Evolutionary conservation across 2,113 vertebrate genomes (phyloP).

Genomic region (Zosterops hypoxanthus): DNA sequence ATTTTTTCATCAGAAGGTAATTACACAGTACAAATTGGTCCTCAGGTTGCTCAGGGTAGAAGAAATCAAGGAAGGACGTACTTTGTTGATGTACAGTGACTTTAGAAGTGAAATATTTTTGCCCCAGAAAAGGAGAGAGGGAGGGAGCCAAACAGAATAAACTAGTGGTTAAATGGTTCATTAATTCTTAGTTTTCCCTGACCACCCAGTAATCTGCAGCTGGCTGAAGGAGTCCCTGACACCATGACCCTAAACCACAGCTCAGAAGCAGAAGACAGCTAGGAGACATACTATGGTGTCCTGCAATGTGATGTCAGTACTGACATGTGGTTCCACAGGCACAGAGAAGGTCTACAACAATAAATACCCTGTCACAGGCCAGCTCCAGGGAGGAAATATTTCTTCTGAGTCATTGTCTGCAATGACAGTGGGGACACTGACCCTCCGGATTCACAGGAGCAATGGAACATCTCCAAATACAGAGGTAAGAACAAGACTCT

Average conservation of each 20-base stretch:
- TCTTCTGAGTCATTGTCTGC: constrained; percentile 68
- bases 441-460: constrained; percentile 69
- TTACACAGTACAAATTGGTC: background rate
- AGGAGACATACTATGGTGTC: constrained; percentile 63
- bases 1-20: background rate
- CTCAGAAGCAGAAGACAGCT: constrained; percentile 54
- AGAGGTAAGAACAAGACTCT: constrained; percentile 28
- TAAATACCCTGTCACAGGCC: constrained; percentile 67
- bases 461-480: constrained; percentile 64
- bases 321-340: constrained; percentile 59
- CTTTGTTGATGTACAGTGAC: background rate
- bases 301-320: constrained; percentile 70
- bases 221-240: constrained; percentile 70
- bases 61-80: background rate
- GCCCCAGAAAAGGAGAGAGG: background rate
- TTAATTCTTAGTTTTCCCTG: constrained; percentile 62
- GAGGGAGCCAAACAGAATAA: background rate
- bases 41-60: background rate
- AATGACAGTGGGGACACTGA: constrained; percentile 66
- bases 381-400: constrained; percentile 73
- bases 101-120: background rate
- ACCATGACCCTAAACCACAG: constrained; percentile 70
- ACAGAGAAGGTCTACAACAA: constrained; percentile 66
- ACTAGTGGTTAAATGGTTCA: background rate
- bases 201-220: constrained; percentile 57